Evolutionary conservation across 2,797 vertebrate species (phyloP), one percentile per base, ranked within the genome.

Genomic region (Rachycentron canadum): DNA sequence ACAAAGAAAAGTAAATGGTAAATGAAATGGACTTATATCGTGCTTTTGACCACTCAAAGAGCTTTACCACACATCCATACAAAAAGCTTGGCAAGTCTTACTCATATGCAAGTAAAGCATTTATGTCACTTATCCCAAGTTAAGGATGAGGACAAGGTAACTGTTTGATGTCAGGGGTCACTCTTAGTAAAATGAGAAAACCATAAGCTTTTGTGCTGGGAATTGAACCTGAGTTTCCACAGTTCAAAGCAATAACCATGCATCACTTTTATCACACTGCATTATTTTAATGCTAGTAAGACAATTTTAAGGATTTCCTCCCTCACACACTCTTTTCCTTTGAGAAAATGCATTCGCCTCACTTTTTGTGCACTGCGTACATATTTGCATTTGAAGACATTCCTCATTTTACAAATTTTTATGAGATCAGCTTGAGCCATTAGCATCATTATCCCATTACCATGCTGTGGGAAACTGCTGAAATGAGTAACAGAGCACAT

Each of bases 401-500:
- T 87, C n/a, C 56, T 83, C 59, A 76, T 85, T 81, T 77, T 58
- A 63, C 50, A 13, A 78, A 75, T 56, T 79, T 40, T 61, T 76
- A 81, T 61, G 50, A 77, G 75, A 76, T 55, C 78, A 60, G 65
- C 73, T 72, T 73, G 69, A 85, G 60, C 55, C 61, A 85, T 84
- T 86, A 88, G 70, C 62, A 80, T 86, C 69, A 85, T 87, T 82
- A 87, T 87, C 83, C 77, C 72, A 89, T 90, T 86, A 85, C 73
- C 62, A 80, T 59, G 76, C 78, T 69, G 72, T 38, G 49, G 26
- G 76, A 85, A 88, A 81, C 76, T 75, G 76, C 80, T 67, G 55
- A 82, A 82, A 79, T 71, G 60, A 72, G 71, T 53, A 80, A 69
- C 61, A 38, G 23, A 60, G 14, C 59, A 55, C 66, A 84, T 80